Base-by-base conservation (phyloP, 2,888 invertebrate genomes). In the Stictocephala bisonia region DNA sequence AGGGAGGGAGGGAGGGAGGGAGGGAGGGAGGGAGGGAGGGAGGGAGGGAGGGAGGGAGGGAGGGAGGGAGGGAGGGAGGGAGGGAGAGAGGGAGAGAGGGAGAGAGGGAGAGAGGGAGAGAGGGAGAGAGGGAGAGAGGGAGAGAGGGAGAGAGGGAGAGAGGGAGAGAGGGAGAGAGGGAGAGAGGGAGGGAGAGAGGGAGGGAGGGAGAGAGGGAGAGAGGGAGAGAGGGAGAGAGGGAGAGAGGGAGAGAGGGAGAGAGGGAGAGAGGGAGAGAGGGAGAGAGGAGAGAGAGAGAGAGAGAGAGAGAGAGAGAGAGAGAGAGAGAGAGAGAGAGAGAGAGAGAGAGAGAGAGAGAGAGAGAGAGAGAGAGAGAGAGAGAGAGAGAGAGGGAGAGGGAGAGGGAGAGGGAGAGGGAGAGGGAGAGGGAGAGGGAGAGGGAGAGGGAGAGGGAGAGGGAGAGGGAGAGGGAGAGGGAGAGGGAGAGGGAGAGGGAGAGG, bases 351-450 rank as follows among this genome's bases (percentile, higher is more conserved):
- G 40, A 66, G 24, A 41, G 41, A 18, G 20, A 41, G n/a, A 66
- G 24, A 24, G 66, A 66, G 44, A 22, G 44, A 66, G 44, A 22
- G 41, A 66, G 31, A 68, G 31, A 31, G 29, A 29, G 29, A 58
- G 27, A 4, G 27, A 58, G 26, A 44, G 41, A 24, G 26, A 41
- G 44, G 26, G 24, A 20, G 24, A 24, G 66, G 44, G 44, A 22
- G 44, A 66, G 44, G 24, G 41, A 66, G 31, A 68, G 31, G 29
- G 29, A 29, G 29, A 58, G 27, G 3, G 27, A 58, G 26, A 44
- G 41, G 15, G 26, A 41, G 44, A 18, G 24, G 40, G 31, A 31
- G 53, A 53, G 35, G 31, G 31, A 35, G 31, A 53, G 35, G 9
- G 22, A 56, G 26, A 35, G 20, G 13, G 35, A 53, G 35, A 53